Evolutionary conservation across 2,888 invertebrate species (phyloP), one percentile per base, ranked within the genome.

Genomic region (Melanargia galathea): DNA sequence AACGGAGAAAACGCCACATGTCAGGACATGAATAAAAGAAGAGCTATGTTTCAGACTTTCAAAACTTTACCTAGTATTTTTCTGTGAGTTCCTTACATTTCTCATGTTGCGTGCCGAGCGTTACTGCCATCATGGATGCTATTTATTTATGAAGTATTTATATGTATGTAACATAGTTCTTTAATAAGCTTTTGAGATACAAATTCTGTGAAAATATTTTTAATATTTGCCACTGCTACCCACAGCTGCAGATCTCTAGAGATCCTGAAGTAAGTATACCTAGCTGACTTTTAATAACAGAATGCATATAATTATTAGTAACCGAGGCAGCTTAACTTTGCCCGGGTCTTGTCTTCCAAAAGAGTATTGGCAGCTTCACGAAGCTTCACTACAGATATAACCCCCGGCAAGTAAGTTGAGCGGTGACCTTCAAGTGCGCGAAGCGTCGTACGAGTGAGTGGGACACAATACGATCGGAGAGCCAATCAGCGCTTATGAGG

Each of bases 11-110:
- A 82, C 84, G 84, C 89, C 90, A 90, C 88, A 90, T 90, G 90
- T 90, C 86, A 85, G 86, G 80, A 73, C 84, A 90, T 90, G 90
- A 90, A 90, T 90, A 90, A 90, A 90, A 90, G 83, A 90, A 83
- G 84, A 90, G 86, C 85, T 81, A 85, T 84, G 86, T 87, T 87
- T 84, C 87, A 89, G 87, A 89, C 86, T 90, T 89, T 87, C 80
- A 84, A 84, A 89, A 90, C 82, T 90, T 87, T 75, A 76, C 76
- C 76, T 80, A 75, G 80, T 82, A 88, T 88, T 88, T 86, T 88
- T 86, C 84, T 83, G 80, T 81, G 72, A 78, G 82, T 77, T 74
- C 77, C 75, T 70, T 78, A 80, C 75, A 84, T 82, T 80, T 82
- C 78, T 83, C 79, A 80, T 83, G 78, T 76, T 73, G 73, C 67